Evolutionary conservation across 1,140 invertebrate genomes (phyloP).

Genomic region (Coenobita brevimanus): DNA sequence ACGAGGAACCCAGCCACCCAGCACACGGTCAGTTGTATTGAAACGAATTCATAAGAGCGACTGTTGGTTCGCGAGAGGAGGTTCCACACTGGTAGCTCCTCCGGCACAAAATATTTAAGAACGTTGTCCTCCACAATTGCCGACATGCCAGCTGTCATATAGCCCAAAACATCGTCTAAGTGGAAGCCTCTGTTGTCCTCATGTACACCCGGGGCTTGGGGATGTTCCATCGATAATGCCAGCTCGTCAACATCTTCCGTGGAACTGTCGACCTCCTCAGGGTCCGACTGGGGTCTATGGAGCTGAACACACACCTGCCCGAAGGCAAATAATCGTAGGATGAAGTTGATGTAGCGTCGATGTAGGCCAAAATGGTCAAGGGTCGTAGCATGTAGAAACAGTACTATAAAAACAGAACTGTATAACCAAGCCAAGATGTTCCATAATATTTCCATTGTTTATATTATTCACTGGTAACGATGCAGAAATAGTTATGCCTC

Average conservation of each 20-base stretch:
- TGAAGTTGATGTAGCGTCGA: conserved; percentile 49
- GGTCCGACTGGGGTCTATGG: neutral
- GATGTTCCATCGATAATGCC: conserved; percentile 31
- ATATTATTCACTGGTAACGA: no score
- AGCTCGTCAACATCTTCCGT: conserved; percentile 4
- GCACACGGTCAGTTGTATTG: conserved; percentile 90
- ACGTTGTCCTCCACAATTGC: conserved; percentile 60
- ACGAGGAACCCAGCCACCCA: conserved; percentile 93
- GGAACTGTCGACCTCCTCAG: conserved; percentile 24
- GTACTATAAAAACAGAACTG: conserved; percentile 54
- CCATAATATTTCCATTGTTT: conserved; percentile 53
- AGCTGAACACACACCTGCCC: conserved; percentile 50
- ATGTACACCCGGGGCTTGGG: conserved; percentile 32
- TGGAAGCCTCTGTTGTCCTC: conserved; percentile 59
- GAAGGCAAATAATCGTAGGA: conserved; percentile 59
- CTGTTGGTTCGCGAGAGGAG: conserved; percentile 63
- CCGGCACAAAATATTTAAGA: conserved; percentile 58
- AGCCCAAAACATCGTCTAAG: conserved; percentile 51
- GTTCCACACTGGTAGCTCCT: conserved; percentile 64
- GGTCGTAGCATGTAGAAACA: conserved; percentile 52
- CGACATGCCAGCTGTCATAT: conserved; percentile 63
- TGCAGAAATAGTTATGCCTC: no score
- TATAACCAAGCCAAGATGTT: conserved; percentile 49
- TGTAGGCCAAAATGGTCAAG: conserved; percentile 48
- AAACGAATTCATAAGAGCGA: conserved; percentile 87